phyloP scores from a whole-genome alignment of 2,888 invertebrate genomes.

The Leucophora obtusa region DNA sequence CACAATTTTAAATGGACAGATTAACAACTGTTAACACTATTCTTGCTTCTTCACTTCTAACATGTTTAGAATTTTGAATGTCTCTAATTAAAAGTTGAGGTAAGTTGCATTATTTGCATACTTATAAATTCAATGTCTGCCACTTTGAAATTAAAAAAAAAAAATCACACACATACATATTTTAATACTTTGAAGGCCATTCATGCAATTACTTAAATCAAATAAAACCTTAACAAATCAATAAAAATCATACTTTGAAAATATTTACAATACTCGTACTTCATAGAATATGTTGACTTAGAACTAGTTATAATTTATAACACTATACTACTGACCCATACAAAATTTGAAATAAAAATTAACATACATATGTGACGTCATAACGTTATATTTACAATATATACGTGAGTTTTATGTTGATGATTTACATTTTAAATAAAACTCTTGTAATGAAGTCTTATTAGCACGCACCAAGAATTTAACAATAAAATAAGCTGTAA shows the following conservation, averaged over 20 bases:
- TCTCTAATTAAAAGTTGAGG: slow-evolving; percentile 33
- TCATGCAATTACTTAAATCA: not conserved
- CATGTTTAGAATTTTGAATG: slow-evolving; percentile 55
- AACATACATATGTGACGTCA: slow-evolving; percentile 18
- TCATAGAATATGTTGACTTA: slow-evolving; percentile 31
- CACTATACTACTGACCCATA: slow-evolving; percentile 53
- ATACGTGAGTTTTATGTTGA: slow-evolving; percentile 25
- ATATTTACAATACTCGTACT: not conserved
- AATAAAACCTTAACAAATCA: slow-evolving; percentile 19
- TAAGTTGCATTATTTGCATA: slow-evolving; percentile 49
- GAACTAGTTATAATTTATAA: slow-evolving; percentile 57
- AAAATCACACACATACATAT: slow-evolving; percentile 15
- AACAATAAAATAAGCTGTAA: not conserved
- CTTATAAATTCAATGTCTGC: slow-evolving; percentile 50
- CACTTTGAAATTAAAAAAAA: slow-evolving; percentile 24
- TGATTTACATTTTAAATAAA: not conserved
- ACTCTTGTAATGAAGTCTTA: not conserved
- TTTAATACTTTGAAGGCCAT: slow-evolving; percentile 51
- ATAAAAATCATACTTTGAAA: slow-evolving; percentile 12
- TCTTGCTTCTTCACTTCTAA: slow-evolving; percentile 12
- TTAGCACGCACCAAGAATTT: not conserved
- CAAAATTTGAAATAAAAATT: not conserved
- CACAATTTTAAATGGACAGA: not conserved
- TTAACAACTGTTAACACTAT: not conserved
- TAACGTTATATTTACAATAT: slow-evolving; percentile 17